Evolutionary conservation across 1,140 invertebrate genomes (phyloP).

Genomic region (Lordiphosa stackelbergi): DNA sequence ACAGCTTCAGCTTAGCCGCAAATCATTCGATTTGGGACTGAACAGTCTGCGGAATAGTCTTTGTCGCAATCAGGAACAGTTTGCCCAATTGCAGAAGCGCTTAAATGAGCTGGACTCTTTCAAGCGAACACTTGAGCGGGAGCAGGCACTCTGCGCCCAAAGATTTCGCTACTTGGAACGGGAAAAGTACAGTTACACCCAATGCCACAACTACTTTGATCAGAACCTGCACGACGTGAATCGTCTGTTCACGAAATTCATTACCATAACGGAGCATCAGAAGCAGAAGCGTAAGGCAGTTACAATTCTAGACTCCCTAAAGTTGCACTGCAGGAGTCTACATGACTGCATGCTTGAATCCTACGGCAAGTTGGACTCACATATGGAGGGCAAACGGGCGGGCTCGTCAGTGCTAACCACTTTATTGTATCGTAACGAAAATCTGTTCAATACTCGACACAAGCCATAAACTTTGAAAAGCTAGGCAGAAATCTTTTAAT

Average conservation of each 20-base stretch:
- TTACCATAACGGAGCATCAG: background rate
- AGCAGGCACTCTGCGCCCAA: constrained; percentile 27
- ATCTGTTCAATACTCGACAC: background rate
- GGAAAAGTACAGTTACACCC: constrained; percentile 18
- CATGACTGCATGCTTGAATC: background rate
- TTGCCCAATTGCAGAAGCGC: background rate
- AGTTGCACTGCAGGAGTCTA: background rate
- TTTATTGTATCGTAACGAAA: constrained; percentile 8
- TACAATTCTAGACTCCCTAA: background rate
- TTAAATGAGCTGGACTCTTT: constrained; percentile 33
- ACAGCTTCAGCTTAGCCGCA: constrained; percentile 13
- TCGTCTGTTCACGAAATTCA: background rate
- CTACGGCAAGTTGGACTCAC: background rate
- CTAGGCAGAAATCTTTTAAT: constrained; percentile 57
- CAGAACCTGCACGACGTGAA: accelerated
- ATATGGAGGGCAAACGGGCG: background rate
- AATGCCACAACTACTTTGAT: constrained; percentile 1
- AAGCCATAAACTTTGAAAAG: constrained; percentile 30
- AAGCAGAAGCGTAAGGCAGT: background rate
- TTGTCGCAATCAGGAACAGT: background rate
- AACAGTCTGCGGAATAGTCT: background rate
- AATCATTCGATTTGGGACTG: constrained; percentile 1
- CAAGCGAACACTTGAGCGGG: constrained; percentile 16
- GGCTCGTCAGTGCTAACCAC: constrained; percentile 1
- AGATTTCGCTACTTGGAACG: constrained; percentile 20